Conservation (phyloP, 2,797 vertebrate species). For the Betta splendens region DNA sequence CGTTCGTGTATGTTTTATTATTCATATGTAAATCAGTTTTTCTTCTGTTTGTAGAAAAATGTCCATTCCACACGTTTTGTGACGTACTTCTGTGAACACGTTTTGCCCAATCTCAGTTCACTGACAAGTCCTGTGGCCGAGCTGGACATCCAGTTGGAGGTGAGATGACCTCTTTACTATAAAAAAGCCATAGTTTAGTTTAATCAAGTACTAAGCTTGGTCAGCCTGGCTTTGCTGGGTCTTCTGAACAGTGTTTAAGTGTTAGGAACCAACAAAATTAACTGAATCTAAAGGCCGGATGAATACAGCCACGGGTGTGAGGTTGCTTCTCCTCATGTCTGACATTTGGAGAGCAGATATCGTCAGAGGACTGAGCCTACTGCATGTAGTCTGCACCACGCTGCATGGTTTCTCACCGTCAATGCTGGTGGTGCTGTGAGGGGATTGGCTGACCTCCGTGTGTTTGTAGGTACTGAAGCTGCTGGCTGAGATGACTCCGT, state of each 20-base stretch:
- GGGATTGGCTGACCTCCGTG: constrained; percentile 32
- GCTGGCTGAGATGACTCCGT: constrained; percentile 97
- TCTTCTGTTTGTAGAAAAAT: constrained; percentile 87
- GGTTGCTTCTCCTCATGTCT: constrained; percentile 38
- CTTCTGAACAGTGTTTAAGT: too few species aligned
- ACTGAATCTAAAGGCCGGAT: constrained; percentile 1
- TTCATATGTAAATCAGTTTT: neutral
- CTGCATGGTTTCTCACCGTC: constrained; percentile 46
- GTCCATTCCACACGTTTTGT: constrained; percentile 98
- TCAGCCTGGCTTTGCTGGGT: too few species aligned
- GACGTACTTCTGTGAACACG: constrained; percentile 96
- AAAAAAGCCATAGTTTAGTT: too few species aligned
- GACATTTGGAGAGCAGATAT: constrained; percentile 52
- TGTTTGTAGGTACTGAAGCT: constrained; percentile 92
- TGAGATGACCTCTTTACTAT: constrained; percentile 60
- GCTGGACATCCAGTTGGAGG: constrained; percentile 97
- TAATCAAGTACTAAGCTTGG: too few species aligned
- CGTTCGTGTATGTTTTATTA: too few species aligned
- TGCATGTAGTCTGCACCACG: constrained; percentile 45
- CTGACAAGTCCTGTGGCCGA: constrained; percentile 93
- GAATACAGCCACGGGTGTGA: constrained; percentile 27
- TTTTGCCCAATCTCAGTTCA: constrained; percentile 92
- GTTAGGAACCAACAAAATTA: too few species aligned
- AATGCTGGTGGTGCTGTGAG: constrained; percentile 40
- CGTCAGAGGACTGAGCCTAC: constrained; percentile 55